Evolutionary conservation across 37 sponge, comb jelly and placozoan species (phyloP).

Genomic region (Geodia barretti): DNA sequence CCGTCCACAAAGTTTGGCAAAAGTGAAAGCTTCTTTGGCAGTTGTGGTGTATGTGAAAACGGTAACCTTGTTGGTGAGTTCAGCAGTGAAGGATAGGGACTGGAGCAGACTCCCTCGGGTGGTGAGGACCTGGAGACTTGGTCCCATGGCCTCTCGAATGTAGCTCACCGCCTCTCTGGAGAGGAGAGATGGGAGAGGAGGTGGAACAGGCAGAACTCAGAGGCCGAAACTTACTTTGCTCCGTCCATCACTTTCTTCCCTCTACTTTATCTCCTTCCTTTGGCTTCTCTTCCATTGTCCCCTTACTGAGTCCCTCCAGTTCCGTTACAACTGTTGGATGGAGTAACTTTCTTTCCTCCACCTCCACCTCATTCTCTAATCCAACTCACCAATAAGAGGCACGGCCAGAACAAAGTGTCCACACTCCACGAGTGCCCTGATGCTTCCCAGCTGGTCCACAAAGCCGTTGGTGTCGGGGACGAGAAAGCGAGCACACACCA

Average conservation of each 20-base stretch:
- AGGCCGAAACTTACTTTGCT: conserved; percentile 36
- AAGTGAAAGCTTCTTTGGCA: neutral
- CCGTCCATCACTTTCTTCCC: conserved; percentile 13
- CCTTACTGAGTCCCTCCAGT: conserved; percentile 78
- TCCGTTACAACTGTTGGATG: conserved; percentile 59
- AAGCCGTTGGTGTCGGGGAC: conserved; percentile 91
- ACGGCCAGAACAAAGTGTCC: conserved; percentile 61
- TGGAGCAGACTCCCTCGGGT: conserved; percentile 69
- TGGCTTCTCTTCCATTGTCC: neutral
- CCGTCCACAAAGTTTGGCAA: no score
- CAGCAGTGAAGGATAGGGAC: conserved; percentile 57
- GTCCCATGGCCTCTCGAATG: conserved; percentile 5
- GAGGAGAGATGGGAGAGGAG: neutral
- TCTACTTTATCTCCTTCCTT: neutral
- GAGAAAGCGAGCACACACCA: conserved; percentile 65
- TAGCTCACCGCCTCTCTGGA: conserved; percentile 55
- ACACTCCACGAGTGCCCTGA: conserved; percentile 32
- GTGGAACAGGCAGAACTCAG: neutral
- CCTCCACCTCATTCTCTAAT: neutral
- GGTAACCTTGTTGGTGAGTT: conserved; percentile 56
- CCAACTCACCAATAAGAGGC: conserved; percentile 69
- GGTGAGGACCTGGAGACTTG: conserved; percentile 50
- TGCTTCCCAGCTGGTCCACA: conserved; percentile 61
- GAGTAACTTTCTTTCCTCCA: neutral
- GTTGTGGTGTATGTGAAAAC: no score